Evolutionary conservation across 2,797 vertebrate genomes (phyloP), one percentile per base, ranked within the genome.

Genomic region (Myotis planiceps): DNA sequence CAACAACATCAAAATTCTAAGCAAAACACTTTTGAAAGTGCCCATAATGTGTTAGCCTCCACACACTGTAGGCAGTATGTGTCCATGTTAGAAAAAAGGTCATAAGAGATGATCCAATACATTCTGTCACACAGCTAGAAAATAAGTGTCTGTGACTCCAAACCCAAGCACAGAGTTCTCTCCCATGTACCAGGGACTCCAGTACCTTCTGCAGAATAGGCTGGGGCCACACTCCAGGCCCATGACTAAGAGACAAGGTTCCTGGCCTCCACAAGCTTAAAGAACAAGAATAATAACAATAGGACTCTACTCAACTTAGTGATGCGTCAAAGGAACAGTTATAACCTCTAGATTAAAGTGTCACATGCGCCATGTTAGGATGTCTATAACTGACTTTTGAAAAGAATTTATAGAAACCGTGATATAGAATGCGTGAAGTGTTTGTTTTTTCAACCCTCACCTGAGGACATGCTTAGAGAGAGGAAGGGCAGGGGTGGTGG

Each of bases 121-220:
- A 34, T 3, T 71, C 21, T 37, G 13, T 49, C 53, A 47, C 0
- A 10, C 7, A 53, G 15, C 29, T n/a, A 63, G 71, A 74, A 53
- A 84, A 25, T 15, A 66, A 32, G 21, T 2, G 12, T 34, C 27
- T 86, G 15, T 3, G 13, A 47, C 63, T 49, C 47, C 37, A 32
- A 66, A 65, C 23, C 42, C 34, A 86, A 65, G 21, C 2, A 14
- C 23, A 76, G 60, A 45, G 9, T 27, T 42, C 80, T 75, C 34
- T 37, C 23, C 16, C 9, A 12, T 0, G 8, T 8, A 25, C 71
- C 23, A 9, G 0, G 27, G 34, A 66, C 66, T 49, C 25, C 5
- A 49, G 1, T 1, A 7, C 39, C 71, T 51, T 81, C 66, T 60
- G 69, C 19, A 71, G 16, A 68, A 79, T 0, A 79, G 34, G 23